Conservation (phyloP, 1,140 invertebrate species). For the Sarcophaga peregrina region DNA sequence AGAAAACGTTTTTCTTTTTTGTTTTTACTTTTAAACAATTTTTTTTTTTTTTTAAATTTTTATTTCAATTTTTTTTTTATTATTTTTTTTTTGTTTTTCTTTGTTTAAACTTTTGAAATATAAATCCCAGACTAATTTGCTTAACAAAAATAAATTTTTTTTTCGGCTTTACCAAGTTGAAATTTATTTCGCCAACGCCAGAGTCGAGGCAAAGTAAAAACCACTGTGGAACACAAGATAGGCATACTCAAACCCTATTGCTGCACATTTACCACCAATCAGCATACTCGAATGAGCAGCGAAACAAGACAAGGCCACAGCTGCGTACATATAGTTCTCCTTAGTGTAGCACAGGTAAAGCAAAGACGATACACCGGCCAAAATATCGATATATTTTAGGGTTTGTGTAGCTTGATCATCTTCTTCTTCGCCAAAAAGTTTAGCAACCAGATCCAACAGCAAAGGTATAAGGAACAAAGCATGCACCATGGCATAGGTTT, state of each 20-base stretch:
- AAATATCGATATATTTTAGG: not conserved
- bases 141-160: not conserved
- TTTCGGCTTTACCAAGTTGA: not conserved
- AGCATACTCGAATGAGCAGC: not conserved
- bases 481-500: slow-evolving; percentile 21
- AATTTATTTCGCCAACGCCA: not conserved
- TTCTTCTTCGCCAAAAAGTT: not conserved
- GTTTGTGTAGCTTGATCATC: slow-evolving; percentile 4
- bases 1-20: not conserved
- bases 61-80: not conserved
- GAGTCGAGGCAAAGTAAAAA: slow-evolving; percentile 12
- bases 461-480: slow-evolving; percentile 22
- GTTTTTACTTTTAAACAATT: not conserved
- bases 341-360: not conserved
- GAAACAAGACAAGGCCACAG: not conserved
- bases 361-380: slow-evolving; percentile 2
- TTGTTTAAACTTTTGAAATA: not conserved
- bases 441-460: slow-evolving; percentile 29
- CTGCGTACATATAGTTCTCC: slow-evolving; percentile 23
- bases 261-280: slow-evolving; percentile 7
- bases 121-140: not conserved
- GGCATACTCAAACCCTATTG: not conserved
- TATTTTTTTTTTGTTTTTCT: not conserved
- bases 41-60: not conserved
- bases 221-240: not conserved